phyloP scores from a whole-genome alignment of 2,888 invertebrate genomes.

The Aporophyla lueneburgensis region DNA sequence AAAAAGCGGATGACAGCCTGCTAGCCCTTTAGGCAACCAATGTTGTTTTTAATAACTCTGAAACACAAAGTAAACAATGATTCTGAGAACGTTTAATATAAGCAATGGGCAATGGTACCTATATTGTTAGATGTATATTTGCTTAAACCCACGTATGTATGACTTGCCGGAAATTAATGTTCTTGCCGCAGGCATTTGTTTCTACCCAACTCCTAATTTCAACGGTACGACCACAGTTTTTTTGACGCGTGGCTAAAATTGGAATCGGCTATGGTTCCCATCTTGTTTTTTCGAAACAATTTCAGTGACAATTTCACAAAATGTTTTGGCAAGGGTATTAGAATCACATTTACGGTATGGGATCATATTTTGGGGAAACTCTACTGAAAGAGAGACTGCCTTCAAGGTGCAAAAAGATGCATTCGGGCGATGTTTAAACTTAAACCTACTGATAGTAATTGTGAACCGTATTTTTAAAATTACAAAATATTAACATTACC shows the following conservation, averaged over 20 bases:
- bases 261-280: neutral
- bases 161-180: slow-evolving; percentile 6
- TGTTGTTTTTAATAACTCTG: neutral
- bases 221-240: neutral
- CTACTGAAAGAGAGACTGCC: too few species aligned
- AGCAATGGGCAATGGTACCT: neutral
- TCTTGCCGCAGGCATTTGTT: slow-evolving; percentile 1
- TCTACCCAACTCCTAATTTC: neutral
- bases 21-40: too few species aligned
- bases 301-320: neutral
- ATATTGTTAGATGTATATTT: neutral
- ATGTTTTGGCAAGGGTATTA: neutral
- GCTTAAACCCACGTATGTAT: neutral
- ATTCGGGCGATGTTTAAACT: too few species aligned
- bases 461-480: too few species aligned
- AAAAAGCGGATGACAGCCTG: neutral
- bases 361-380: too few species aligned
- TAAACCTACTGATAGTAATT: too few species aligned
- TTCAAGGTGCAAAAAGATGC: too few species aligned
- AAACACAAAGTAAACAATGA: slow-evolving; percentile 1
- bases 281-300: neutral
- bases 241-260: too few species aligned
- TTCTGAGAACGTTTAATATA: slow-evolving; percentile 5
- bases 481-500: too few species aligned
- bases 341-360: too few species aligned